Conservation (phyloP, 2,113 vertebrate species). For the Xenotilapia leptura region DNA sequence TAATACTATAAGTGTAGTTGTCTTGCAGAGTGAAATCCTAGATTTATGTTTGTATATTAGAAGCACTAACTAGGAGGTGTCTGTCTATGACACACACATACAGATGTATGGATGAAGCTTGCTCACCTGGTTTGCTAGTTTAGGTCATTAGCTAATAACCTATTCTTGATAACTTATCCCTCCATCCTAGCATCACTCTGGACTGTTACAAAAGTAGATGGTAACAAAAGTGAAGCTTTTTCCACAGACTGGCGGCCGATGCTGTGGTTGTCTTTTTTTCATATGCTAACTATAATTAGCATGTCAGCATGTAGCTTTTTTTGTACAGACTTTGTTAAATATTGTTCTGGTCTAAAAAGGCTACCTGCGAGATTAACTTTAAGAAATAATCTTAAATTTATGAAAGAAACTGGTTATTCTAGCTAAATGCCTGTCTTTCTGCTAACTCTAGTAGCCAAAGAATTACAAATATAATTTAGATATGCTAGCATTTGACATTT, state of each 20-base stretch:
- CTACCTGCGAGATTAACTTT: accelerated
- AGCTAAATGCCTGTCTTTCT: not conserved
- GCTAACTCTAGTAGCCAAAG: not conserved
- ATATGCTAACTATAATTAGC: not conserved
- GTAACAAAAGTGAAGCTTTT: not conserved
- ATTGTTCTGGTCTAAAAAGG: not conserved
- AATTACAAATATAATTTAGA: not conserved
- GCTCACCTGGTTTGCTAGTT: not conserved
- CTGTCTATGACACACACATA: not conserved
- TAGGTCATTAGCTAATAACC: not conserved
- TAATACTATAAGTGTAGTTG: not conserved
- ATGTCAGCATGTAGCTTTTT: not conserved
- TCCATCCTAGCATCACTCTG: not conserved
- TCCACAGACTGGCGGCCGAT: not conserved
- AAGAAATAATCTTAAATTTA: not conserved
- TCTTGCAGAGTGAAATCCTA: not conserved
- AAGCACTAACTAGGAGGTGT: not conserved
- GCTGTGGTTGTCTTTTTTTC: not conserved
- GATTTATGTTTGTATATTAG: not conserved
- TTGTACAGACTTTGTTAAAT: not conserved
- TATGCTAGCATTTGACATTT: not conserved
- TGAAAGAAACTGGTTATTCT: not conserved
- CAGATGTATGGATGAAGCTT: not conserved
- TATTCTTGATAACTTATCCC: not conserved
- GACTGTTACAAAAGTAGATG: not conserved